Evolutionary conservation across 2,888 invertebrate species (phyloP), one percentile per base, ranked within the genome.

Genomic region (Drosophila aldrichi): DNA sequence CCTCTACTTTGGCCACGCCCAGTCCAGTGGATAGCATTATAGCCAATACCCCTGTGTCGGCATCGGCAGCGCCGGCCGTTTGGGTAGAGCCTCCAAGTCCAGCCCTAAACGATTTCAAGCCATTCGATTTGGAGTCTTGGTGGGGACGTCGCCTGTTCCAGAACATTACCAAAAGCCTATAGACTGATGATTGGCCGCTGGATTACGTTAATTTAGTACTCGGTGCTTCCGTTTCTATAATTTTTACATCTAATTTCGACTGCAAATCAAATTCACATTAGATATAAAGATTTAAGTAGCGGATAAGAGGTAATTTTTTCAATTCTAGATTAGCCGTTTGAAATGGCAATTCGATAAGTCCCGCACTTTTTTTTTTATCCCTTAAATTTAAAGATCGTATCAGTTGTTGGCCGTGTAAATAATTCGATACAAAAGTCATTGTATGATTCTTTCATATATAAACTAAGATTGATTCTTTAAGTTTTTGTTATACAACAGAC

Each of bases 81-180:
- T 97, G 96, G 92, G 95, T 96, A 81, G 96, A 96, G 84, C 95
- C 95, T 65, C 96, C 96, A 12, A 96, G 95, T 90, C 94, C 95
- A 41, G 94, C 94, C 32, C 94, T 97, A 57, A 95, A 95, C 85
- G 97, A 97, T 93, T 98, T 97, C 92, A 96, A 97, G 90, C 97
- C 97, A 22, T 97, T 97, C 91, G 97, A 98, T 94, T 94, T 98
- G 90, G 97, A 97, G 92, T 96, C 96, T 41, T 97, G 97, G 96
- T 97, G 97, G 97, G 97, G 97, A 73, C 96, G 96, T 91, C 94
- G 97, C 77, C 94, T 97, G 74, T 97, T 96, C 94, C 96, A 97
- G 89, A 97, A 96, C 92, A 96, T 97, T 92, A 97, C 97, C 66
- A 96, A 96, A 92, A 97, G 96, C 71, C 94, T 95, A 81, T 95